A percentile compares a stretch with the other conserved stretches of the same genome.
These are phyloP conservation scores for Cebuella pygmaea DNA, from an alignment of 2,797 vertebrate genomes.

Conservation along the genomic window DNA sequence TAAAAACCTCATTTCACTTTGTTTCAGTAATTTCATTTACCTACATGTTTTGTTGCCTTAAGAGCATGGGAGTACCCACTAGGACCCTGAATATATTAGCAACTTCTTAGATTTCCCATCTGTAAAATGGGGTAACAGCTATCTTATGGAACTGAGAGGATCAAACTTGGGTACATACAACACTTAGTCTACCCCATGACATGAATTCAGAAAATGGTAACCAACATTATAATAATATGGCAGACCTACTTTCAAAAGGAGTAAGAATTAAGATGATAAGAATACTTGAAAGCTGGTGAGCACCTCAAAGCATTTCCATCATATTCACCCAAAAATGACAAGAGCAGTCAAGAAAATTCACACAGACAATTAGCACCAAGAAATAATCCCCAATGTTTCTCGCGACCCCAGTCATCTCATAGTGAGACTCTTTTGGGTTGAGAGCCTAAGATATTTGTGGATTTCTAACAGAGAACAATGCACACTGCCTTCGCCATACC, in stretches of 20 bases:
- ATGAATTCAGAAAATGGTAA: neutral
- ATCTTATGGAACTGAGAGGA: neutral
- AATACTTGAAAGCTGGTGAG: neutral
- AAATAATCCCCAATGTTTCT: neutral
- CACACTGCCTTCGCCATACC: neutral
- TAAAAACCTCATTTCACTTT: neutral
- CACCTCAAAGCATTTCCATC: neutral
- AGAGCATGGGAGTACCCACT: neutral
- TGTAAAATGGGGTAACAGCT: neutral
- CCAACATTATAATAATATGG: neutral
- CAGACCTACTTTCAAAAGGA: neutral
- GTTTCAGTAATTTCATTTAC: conserved; percentile 14
- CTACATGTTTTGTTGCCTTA: conserved; percentile 1
- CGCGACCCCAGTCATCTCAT: neutral
- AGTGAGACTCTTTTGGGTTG: neutral
- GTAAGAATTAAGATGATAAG: neutral
- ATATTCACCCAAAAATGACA: neutral
- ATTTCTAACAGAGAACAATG: neutral
- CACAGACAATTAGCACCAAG: neutral
- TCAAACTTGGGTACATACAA: neutral
- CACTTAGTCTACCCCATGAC: neutral
- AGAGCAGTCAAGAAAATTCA: neutral
- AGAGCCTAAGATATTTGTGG: neutral
- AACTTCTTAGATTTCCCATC: neutral
- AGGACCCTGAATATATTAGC: neutral